A percentile compares a stretch with the other conserved stretches of the same genome.
phyloP scores from a whole-genome alignment of 2,888 invertebrate species.

The Zhuqinia jingwanae region DNA sequence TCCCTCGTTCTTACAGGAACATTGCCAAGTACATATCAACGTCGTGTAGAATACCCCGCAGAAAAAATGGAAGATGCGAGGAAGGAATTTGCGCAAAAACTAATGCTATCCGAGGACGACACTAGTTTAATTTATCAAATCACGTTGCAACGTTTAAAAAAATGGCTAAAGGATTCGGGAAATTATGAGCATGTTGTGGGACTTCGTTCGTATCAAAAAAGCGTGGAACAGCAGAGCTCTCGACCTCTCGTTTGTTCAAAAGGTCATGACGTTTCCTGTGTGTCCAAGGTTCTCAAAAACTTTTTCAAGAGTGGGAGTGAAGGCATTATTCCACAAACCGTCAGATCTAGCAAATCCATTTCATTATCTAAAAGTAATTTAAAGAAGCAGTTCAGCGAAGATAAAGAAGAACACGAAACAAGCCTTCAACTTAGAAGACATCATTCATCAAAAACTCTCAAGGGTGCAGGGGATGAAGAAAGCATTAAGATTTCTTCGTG shows the following conservation, averaged over 20 bases:
- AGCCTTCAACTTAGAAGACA: neutral
- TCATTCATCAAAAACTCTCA: neutral
- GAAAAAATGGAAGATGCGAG: neutral
- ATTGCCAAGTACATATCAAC: conserved; percentile 17
- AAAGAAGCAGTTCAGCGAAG: neutral
- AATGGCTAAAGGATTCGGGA: conserved; percentile 65
- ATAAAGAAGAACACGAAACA: neutral
- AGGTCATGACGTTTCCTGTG: conserved; percentile 47
- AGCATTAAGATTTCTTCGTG: too few species aligned
- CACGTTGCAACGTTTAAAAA: conserved; percentile 50
- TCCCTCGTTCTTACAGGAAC: conserved; percentile 13
- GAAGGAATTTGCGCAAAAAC: neutral
- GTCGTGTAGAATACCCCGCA: neutral
- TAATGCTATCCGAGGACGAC: conserved; percentile 39
- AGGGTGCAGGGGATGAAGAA: conserved; percentile 10
- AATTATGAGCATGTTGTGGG: conserved; percentile 56
- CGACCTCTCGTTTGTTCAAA: conserved; percentile 39
- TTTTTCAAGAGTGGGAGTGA: conserved; percentile 30
- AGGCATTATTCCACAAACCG: neutral
- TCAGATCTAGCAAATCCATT: neutral
- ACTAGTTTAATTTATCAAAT: conserved; percentile 51
- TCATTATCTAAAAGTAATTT: neutral
- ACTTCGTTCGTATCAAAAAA: conserved; percentile 61
- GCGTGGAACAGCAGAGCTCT: conserved; percentile 26
- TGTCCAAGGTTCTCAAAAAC: conserved; percentile 24